Base-by-base conservation (phyloP, 1,140 invertebrate genomes). In the Hesperophylax magnus region DNA sequence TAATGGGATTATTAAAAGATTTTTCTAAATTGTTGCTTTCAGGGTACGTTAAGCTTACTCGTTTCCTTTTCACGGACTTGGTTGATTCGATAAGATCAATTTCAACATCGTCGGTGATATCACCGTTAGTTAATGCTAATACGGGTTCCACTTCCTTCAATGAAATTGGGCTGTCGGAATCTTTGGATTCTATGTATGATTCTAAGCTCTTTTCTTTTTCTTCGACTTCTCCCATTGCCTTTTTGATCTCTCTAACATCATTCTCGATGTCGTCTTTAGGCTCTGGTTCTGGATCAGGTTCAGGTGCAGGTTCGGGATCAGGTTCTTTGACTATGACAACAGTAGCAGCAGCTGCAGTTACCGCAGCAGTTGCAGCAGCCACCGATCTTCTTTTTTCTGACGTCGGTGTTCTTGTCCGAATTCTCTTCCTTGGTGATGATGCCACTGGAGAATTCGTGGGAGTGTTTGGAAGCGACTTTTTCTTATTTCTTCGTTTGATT, bases 401-500 rank as follows among this genome's bases (percentile, higher is more conserved):
- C 20, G 3, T 67, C 15, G 39, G 75, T 6, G 76, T 65, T n/a
- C 52, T 47, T 54, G 71, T 27, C 31, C 39, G 24, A 53, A 27
- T 7, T 31, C 56, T 58, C n/a, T 75, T 58, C n/a, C n/a, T 75
- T 1, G 22, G n/a, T 18, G 52, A 56, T 56, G 53, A 15, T 17
- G 54, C 24, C 22, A 24, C 15, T 17, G 71, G 71, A 27, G 75
- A 77, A 24, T 39, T 27, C 9, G 61, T 61, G 5, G 53, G 39
- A 52, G 31, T 47, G 34, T 60, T 71, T 79, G 60, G 69, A 27
- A 31, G 20, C 47, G 5, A 22, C 24, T 74, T 77, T 56, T 75
- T 84, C 52, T 58, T 69, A 67, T 80, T 65, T 74, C 77, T 81
- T 6, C 78, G 74, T 77, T 84, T 84, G 0, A 53, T n/a, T 56